A percentile compares a stretch with the other conserved stretches of the same genome.
phyloP scores from a whole-genome alignment of 2,797 vertebrate genomes.

The Bucorvus abyssinicus region DNA sequence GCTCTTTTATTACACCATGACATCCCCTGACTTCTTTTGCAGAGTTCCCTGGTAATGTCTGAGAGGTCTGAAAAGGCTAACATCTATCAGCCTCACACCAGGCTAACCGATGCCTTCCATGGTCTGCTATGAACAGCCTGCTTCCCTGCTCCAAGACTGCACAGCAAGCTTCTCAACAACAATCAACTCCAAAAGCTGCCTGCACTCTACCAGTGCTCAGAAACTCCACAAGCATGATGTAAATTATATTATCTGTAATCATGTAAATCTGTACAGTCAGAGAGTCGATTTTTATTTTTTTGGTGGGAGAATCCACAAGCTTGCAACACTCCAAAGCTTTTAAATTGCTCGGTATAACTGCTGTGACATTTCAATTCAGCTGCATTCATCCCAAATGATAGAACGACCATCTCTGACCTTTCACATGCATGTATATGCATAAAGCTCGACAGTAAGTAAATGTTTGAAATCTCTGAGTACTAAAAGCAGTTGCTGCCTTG shows the following conservation, averaged over 20 bases:
- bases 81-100: not conserved
- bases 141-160: slow-evolving; percentile 6
- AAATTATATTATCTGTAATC: slow-evolving; percentile 65
- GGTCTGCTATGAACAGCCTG: not conserved
- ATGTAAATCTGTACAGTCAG: slow-evolving; percentile 64
- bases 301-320: slow-evolving; percentile 60
- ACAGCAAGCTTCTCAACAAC: slow-evolving; percentile 51
- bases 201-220: not conserved
- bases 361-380: slow-evolving; percentile 68
- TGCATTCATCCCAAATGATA: slow-evolving; percentile 51
- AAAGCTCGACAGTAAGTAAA: slow-evolving; percentile 47
- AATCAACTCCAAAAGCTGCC: slow-evolving; percentile 55
- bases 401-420: slow-evolving; percentile 61
- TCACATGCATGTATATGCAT: slow-evolving; percentile 17
- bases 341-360: slow-evolving; percentile 58
- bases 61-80: slow-evolving; percentile 15
- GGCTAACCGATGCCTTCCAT: not conserved
- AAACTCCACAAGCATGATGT: slow-evolving; percentile 41
- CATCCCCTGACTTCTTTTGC: not conserved
- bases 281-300: slow-evolving; percentile 60
- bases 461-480: slow-evolving; percentile 41
- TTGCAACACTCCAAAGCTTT: slow-evolving; percentile 55
- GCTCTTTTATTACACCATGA: not conserved
- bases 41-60: not conserved
- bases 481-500: slow-evolving; percentile 24